phyloP scores from a whole-genome alignment of 2,113 vertebrate species.

The Syngnathus typhle region DNA sequence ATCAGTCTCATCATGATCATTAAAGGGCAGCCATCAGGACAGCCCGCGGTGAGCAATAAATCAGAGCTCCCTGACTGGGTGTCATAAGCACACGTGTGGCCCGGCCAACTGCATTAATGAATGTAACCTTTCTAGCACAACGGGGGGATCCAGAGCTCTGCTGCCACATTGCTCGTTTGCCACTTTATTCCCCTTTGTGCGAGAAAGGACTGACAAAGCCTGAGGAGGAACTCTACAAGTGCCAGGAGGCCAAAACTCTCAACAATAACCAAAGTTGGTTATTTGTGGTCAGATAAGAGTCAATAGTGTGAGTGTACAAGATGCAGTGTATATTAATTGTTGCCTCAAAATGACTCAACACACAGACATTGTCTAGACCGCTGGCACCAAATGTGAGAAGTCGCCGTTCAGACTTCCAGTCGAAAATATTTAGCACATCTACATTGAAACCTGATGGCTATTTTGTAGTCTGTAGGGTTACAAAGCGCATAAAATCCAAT shows the following conservation, averaged over 20 bases:
- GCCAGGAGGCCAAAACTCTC: neutral
- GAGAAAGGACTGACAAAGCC: slow-evolving; percentile 11
- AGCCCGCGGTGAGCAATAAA: slow-evolving; percentile 11
- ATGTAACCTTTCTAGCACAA: slow-evolving; percentile 38
- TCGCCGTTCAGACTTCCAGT: no score
- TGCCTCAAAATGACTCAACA: no score
- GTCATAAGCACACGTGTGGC: slow-evolving; percentile 2
- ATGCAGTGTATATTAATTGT: no score
- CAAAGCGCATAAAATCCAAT: no score
- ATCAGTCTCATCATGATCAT: slow-evolving; percentile 5
- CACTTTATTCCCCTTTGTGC: slow-evolving; percentile 21
- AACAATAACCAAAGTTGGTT: no score
- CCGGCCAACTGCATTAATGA: slow-evolving; percentile 32
- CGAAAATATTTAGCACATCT: no score
- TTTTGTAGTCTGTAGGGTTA: no score
- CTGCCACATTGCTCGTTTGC: slow-evolving; percentile 31
- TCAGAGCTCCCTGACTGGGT: slow-evolving; percentile 16
- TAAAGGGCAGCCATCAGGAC: slow-evolving; percentile 12
- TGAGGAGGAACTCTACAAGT: neutral
- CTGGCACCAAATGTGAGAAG: no score
- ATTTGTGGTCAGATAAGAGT: no score
- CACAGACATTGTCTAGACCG: no score
- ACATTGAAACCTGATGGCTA: no score
- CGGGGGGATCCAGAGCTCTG: slow-evolving; percentile 21
- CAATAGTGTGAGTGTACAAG: no score